phyloP scores from a whole-genome alignment of 2,888 invertebrate genomes.

The Lamellibrachia satsuma region DNA sequence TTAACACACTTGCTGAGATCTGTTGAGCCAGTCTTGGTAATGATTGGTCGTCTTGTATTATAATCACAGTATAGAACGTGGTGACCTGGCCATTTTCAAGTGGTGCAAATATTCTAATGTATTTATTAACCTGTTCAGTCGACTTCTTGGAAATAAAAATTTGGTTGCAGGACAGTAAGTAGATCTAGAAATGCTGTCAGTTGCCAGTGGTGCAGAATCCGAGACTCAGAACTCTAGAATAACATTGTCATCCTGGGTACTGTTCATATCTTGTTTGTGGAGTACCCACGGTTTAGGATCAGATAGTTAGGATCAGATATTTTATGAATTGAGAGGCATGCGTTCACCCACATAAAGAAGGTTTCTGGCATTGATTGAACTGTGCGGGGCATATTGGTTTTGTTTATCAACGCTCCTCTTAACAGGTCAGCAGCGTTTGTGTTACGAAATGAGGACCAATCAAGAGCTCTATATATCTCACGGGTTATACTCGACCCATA shows the following conservation, averaged over 20 bases:
- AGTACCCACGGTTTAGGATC: background rate
- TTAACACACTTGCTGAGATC: background rate
- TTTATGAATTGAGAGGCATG: background rate
- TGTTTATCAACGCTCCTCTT: background rate
- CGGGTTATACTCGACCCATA: background rate
- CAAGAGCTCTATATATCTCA: background rate
- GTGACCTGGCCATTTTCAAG: background rate
- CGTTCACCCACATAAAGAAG: background rate
- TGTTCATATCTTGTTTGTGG: background rate
- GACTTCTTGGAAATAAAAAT: background rate
- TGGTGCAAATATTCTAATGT: background rate
- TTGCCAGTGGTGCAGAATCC: too few species aligned
- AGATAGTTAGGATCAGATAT: background rate
- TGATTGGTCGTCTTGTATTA: background rate
- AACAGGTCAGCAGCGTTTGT: background rate
- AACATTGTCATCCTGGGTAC: too few species aligned
- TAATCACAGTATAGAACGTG: background rate
- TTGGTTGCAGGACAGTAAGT: background rate
- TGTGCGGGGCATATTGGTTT: background rate
- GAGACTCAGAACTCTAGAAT: too few species aligned
- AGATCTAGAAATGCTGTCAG: background rate
- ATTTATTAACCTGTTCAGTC: constrained; percentile 10
- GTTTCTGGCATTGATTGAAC: background rate
- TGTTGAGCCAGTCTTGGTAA: background rate
- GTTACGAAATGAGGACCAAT: background rate